These are phyloP conservation scores for Florisuga fusca DNA, from an alignment of 2,797 vertebrate species.

Conservation along the genomic window DNA sequence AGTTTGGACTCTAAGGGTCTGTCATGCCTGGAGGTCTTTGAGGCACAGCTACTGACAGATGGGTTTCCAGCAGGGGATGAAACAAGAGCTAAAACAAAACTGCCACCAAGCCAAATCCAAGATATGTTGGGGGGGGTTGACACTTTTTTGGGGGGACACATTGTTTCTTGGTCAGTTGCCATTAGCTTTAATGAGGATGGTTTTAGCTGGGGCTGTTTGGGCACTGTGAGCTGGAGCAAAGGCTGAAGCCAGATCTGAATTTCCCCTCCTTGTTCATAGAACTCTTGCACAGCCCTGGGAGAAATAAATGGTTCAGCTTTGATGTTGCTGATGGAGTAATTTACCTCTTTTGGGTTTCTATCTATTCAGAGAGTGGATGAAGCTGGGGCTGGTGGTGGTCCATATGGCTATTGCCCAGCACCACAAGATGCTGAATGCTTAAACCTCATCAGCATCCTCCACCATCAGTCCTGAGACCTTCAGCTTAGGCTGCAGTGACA, in stretches of 20 bases:
- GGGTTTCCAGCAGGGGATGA: neutral
- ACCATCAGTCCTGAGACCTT: neutral
- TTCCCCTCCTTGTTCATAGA: neutral
- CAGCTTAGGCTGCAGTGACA: neutral
- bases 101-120: neutral
- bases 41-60: neutral
- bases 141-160: accelerated
- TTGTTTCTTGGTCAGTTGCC: neutral
- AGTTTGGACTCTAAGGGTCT: neutral
- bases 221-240: too few relatives aligned
- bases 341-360: neutral
- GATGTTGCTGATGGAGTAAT: neutral
- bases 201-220: neutral
- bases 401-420: neutral
- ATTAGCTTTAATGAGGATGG: neutral
- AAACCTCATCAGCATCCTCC: neutral
- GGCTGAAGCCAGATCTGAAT: neutral
- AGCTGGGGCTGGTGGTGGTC: neutral
- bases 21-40: neutral
- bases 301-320: neutral
- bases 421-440: neutral
- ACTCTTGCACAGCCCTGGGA: neutral
- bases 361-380: neutral
- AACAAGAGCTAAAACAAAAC: neutral
- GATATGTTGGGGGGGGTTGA: neutral